These are phyloP conservation scores for Coluber constrictor DNA, from an alignment of 2,797 vertebrate genomes.

Conservation along the genomic window DNA sequence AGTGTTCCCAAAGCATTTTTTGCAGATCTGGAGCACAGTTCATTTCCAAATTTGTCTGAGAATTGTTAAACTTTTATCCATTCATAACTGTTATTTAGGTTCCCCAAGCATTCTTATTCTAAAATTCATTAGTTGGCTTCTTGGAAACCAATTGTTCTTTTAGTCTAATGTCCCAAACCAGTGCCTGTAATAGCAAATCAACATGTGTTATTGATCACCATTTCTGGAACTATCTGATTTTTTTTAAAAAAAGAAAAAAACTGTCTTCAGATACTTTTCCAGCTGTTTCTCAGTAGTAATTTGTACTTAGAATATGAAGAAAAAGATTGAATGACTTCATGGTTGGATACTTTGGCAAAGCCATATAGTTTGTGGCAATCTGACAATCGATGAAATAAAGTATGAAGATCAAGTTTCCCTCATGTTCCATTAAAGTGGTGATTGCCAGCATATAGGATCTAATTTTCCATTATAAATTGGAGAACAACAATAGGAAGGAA, in stretches of 20 bases:
- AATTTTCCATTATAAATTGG: not conserved
- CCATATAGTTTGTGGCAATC: not conserved
- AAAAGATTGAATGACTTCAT: not conserved
- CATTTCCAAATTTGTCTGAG: not conserved
- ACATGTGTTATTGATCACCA: not conserved
- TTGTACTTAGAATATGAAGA: not conserved
- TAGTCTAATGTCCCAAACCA: not conserved
- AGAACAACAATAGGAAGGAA: not conserved
- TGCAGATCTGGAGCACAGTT: not conserved
- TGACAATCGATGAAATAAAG: not conserved
- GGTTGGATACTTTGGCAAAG: not conserved
- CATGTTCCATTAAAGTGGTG: not conserved
- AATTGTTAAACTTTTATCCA: not conserved
- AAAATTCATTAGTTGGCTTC: not conserved
- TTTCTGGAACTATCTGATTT: not conserved
- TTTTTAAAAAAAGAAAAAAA: not conserved
- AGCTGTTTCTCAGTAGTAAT: not conserved
- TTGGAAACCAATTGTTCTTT: not conserved
- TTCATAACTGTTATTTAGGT: not conserved
- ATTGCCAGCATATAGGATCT: not conserved
- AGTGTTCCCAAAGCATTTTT: not conserved
- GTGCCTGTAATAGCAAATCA: not conserved
- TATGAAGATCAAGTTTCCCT: not conserved
- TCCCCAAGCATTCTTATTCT: not conserved
- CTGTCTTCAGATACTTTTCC: not conserved